These are phyloP conservation scores for Apostichopus leukothele DNA, from an alignment of 53 echinoderm and acorn worm genomes.

Conservation along the genomic window DNA sequence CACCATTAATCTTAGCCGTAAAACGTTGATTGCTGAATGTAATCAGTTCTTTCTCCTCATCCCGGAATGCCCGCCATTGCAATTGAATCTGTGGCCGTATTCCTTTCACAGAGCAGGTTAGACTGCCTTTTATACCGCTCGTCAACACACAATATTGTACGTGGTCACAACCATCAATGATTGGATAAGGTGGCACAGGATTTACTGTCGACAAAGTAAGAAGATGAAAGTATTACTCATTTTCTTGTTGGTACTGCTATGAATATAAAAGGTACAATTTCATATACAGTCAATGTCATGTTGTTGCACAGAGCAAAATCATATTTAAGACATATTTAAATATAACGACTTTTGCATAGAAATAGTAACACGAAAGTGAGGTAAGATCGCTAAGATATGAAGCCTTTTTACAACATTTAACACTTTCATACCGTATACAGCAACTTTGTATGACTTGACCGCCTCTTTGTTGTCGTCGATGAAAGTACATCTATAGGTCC, in stretches of 20 bases:
- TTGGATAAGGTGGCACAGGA: background rate
- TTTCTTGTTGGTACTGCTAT: too few species aligned
- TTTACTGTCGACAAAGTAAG: background rate
- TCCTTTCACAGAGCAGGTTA: slow-evolving; percentile 20
- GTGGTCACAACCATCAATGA: background rate
- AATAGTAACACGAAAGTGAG: too few species aligned
- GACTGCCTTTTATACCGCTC: background rate
- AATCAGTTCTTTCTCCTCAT: background rate
- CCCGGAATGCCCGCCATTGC: background rate
- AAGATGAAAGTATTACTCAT: too few species aligned
- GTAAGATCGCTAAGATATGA: too few species aligned
- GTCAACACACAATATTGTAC: background rate
- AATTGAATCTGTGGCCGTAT: slow-evolving; percentile 15
- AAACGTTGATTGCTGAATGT: background rate
- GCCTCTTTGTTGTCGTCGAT: background rate
- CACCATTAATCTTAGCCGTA: background rate
- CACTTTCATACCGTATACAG: background rate
- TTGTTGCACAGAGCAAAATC: too few species aligned
- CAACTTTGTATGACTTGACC: background rate
- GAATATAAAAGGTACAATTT: too few species aligned
- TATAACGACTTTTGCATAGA: background rate
- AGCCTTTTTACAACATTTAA: too few species aligned
- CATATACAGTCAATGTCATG: too few species aligned
- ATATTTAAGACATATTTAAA: too few species aligned
- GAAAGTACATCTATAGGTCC: background rate